Conservation (phyloP, 2,113 vertebrate species). For the Phaethornis superciliosus region DNA sequence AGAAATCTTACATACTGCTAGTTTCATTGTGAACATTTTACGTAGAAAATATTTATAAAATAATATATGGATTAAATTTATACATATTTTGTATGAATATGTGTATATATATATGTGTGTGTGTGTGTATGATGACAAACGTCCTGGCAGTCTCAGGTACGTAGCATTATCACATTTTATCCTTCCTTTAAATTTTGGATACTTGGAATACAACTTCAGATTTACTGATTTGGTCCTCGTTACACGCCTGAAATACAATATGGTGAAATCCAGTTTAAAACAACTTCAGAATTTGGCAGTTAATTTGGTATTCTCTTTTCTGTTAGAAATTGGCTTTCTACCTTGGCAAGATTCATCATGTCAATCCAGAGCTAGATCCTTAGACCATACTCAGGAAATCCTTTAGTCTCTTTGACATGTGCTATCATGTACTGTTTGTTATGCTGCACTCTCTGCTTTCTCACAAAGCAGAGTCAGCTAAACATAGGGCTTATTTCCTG, state of each 20-base stretch:
- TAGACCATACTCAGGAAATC: not conserved
- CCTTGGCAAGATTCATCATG: not conserved
- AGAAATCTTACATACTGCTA: not conserved
- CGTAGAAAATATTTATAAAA: not conserved
- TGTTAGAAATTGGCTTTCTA: not conserved
- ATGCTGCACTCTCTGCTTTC: not conserved
- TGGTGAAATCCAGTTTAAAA: not conserved
- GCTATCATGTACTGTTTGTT: not conserved
- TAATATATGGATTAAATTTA: not conserved
- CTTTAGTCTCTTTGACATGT: not conserved
- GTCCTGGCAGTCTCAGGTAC: not conserved
- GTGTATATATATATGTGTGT: accelerated
- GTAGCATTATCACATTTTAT: not conserved
- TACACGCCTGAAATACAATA: not conserved
- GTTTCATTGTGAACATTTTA: not conserved
- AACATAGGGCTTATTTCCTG: not conserved
- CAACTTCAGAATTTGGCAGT: not conserved
- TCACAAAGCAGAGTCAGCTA: not conserved
- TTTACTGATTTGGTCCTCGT: not conserved
- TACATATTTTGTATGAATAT: not conserved
- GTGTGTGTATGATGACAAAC: not conserved
- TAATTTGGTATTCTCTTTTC: not conserved
- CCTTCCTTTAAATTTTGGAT: not conserved
- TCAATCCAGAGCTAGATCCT: not conserved
- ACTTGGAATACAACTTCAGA: not conserved